Base-by-base conservation (phyloP, 2,113 vertebrate species). In the Rhizomys pruinosus region DNA sequence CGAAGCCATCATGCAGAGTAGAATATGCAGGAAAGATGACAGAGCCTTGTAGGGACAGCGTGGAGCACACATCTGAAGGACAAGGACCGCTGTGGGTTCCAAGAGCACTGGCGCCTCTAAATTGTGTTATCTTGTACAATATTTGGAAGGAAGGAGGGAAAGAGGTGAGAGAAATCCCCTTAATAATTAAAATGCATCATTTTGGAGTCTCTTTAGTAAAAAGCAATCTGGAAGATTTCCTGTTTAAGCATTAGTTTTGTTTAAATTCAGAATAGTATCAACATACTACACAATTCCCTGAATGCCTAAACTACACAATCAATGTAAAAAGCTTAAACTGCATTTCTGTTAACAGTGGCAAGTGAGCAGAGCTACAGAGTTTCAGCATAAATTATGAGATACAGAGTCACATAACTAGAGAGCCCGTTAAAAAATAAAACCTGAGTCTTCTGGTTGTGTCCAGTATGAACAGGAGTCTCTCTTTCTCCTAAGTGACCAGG, bases 121-220 rank as follows among this genome's bases (percentile, higher is more conserved):
- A 13, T 12, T 17, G 57, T 44, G 42, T 52, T 69, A 52, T 52
- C 59, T 42, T 66, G 66, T 73, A 20, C 37, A 72, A 25, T 27
- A 39, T 92, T 87, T 89, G 22, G 19, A 91, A 84, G 59, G 4
- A 68, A 52, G 2, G 79, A 78, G 42, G n/a, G n/a, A n/a, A n/a
- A 68, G 47, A 39, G 12, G 61, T 64, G 11, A 77, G 17, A 64
- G 34, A 90, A 39, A 9, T 57, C 42, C 55, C 19, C 47, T 52
- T 52, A 57, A 37, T 78, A 61, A 69, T 59, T 44, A 84, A 74
- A 90, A 59, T 64, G 7, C 63, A 76, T 86, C 61, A 52, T 92
- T 91, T 88, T 79, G 71, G 80, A 77, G 37, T 61, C 37, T 78
- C 37, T 73, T 68, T 89, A 68, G 20, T 71, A 71, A 80, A 84